Evolutionary conservation across 2,888 invertebrate species (phyloP), one percentile per base, ranked within the genome.

Genomic region (Chrysopilus asiliformis): DNA sequence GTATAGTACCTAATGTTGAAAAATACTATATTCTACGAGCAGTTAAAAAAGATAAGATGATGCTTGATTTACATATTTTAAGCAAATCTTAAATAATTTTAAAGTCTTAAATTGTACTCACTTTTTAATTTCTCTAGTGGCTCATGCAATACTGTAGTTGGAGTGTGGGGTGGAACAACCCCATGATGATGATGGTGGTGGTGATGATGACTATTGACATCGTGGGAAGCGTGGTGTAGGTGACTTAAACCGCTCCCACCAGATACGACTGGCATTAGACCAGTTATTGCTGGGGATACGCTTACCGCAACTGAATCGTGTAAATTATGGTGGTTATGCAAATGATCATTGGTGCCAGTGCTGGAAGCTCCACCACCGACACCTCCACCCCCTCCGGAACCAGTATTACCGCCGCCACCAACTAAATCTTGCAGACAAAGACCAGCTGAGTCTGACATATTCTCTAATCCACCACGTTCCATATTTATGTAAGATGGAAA

Each of bases 61-160:
- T n/a, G n/a, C n/a, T n/a, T n/a, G n/a, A n/a, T n/a, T n/a, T n/a
- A n/a, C n/a, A n/a, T n/a, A n/a, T n/a, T n/a, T n/a, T n/a, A n/a
- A n/a, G n/a, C n/a, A n/a, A n/a, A n/a, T n/a, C n/a, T n/a, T n/a
- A n/a, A n/a, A n/a, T n/a, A n/a, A n/a, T n/a, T 22, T 22, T 22
- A 22, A 10, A 8, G 7, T 22, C 22, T 8, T 22, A 10, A 8
- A 22, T 49, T 25, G 13, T 41, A 64, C 63, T 63, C 58, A 75
- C 79, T 72, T 74, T 78, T 78, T 52, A 79, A 68, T 64, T 79
- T 79, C 67, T 79, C 78, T 50, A 79, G 57, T 17, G 79, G 78
- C 57, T 78, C 78, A 55, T 76, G 75, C 24, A 50, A 39, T 35
- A 49, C 45, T 39, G 58, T 60, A 16, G 47, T 45, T 36, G 63